Conservation (phyloP, 1,140 invertebrate genomes). For the Bombus breviceps region DNA sequence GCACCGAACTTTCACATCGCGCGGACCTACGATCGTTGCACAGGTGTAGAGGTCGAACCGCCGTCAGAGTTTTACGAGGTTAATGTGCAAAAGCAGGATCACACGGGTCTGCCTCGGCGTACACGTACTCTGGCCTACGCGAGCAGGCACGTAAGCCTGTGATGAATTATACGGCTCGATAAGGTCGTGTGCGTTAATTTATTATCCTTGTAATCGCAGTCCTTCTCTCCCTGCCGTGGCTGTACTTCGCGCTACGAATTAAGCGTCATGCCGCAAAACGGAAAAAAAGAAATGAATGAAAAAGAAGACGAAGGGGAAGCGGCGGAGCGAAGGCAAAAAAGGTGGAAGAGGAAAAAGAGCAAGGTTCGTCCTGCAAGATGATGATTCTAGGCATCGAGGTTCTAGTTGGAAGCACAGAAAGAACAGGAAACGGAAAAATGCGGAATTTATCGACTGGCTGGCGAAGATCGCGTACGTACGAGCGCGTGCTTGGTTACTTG, state of each 20-base stretch:
- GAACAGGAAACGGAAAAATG: conserved; percentile 60
- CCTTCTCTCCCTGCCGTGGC: conserved; percentile 33
- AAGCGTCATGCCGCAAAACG: neutral
- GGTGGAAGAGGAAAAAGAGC: neutral
- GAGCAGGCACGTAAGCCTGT: conserved; percentile 70
- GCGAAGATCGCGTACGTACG: conserved; percentile 54
- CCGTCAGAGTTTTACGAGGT: conserved; percentile 74
- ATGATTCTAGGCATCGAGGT: neutral
- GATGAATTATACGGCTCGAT: conserved; percentile 78
- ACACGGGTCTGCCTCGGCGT: conserved; percentile 9
- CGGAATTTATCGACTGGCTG: conserved; percentile 63
- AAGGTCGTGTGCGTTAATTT: conserved; percentile 78
- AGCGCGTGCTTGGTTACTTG: conserved; percentile 28
- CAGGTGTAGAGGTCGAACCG: conserved; percentile 66
- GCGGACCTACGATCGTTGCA: conserved; percentile 45
- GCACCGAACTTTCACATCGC: conserved; percentile 68
- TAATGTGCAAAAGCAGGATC: conserved; percentile 70
- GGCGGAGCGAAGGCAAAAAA: too few species aligned
- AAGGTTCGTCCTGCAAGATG: conserved; percentile 37
- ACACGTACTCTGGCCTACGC: conserved; percentile 45
- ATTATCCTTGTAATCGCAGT: conserved; percentile 75
- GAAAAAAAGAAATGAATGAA: too few species aligned
- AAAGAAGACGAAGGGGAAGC: neutral
- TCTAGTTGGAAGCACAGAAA: conserved; percentile 40
- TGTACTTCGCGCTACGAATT: neutral